Evolutionary conservation across 2,797 vertebrate species (phyloP), one percentile per base, ranked within the genome.

Genomic region (Gymnoscopelus microlampas): DNA sequence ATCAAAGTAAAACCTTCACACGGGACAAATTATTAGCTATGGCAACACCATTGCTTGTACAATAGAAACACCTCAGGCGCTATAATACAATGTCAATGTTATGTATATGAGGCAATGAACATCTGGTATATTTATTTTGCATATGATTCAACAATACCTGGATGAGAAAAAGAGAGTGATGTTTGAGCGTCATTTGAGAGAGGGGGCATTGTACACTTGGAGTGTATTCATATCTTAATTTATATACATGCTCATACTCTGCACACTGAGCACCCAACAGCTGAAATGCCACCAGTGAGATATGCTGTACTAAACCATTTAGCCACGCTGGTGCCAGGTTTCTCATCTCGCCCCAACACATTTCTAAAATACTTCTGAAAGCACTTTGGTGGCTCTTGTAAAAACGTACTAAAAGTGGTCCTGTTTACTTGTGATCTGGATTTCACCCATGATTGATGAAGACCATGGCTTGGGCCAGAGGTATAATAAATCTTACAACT

Each of bases 241-340:
- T 86, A 85, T 80, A 44, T 8, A 10, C 39, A 44, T 10, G 80
- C 84, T 83, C 60, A 65, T 49, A 68, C 74, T 73, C 54, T 64
- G 63, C 80, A 80, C 68, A 56, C 76, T 84, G 86, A 84, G 79
- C 74, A 23, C 65, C 39, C 54, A 84, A 89, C 91, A 92, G 90
- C 89, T 91, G 85, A 91, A 90, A 85, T 82, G 84, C 80, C 82
- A 85, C 76, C 74, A 53, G 61, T 78, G 48, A 85, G 87, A 92
- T 88, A 87, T 68, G 78, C 80, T 63, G 71, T 24, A 79, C 86
- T 88, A 89, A 89, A 90, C 81, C 88, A 63, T 90, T 91, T 91
- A 88, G 85, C 71, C 82, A 87, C 72, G 80, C 83, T 65, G 77
- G 85, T 87, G 85, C 85, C 84, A 75, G 77, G 83, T 87, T 89